phyloP scores from a whole-genome alignment of 2,888 invertebrate species.

The Argynnis bischoffii region DNA sequence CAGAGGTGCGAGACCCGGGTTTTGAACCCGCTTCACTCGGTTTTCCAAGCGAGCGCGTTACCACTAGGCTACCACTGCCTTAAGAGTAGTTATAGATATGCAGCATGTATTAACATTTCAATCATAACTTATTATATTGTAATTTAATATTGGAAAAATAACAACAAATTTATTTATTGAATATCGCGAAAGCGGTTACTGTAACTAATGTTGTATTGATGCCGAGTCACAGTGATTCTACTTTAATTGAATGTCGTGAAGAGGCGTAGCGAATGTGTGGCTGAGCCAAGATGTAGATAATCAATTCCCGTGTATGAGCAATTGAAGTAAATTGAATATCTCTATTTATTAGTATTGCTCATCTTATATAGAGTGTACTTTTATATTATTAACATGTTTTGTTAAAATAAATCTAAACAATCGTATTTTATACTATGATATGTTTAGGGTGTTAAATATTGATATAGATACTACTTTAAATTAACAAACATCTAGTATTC shows the following conservation, averaged over 20 bases:
- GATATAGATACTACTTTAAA: too few relatives aligned
- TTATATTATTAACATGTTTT: neutral
- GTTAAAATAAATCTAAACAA: neutral
- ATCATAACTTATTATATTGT: neutral
- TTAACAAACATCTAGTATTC: neutral
- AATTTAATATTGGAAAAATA: slow-evolving; percentile 6
- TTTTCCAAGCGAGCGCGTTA: too few relatives aligned
- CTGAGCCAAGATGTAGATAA: slow-evolving; percentile 34
- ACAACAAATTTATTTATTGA: slow-evolving; percentile 8
- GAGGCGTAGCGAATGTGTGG: slow-evolving; percentile 50
- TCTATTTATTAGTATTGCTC: slow-evolving; percentile 16
- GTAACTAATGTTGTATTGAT: slow-evolving; percentile 53
- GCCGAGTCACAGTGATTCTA: slow-evolving; percentile 47
- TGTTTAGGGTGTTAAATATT: too few relatives aligned
- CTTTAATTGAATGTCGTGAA: slow-evolving; percentile 55
- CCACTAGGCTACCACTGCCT: too few relatives aligned
- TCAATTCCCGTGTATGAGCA: slow-evolving; percentile 31
- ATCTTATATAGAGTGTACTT: neutral
- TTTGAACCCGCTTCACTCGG: too few relatives aligned
- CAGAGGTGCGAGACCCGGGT: too few relatives aligned
- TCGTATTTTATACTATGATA: too few relatives aligned
- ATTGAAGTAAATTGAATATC: slow-evolving; percentile 28
- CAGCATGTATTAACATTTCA: neutral
- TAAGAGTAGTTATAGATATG: too few relatives aligned
- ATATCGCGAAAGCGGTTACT: slow-evolving; percentile 44